These are phyloP conservation scores for Tuberolachnus salignus DNA, from an alignment of 2,888 invertebrate genomes.

Conservation along the genomic window DNA sequence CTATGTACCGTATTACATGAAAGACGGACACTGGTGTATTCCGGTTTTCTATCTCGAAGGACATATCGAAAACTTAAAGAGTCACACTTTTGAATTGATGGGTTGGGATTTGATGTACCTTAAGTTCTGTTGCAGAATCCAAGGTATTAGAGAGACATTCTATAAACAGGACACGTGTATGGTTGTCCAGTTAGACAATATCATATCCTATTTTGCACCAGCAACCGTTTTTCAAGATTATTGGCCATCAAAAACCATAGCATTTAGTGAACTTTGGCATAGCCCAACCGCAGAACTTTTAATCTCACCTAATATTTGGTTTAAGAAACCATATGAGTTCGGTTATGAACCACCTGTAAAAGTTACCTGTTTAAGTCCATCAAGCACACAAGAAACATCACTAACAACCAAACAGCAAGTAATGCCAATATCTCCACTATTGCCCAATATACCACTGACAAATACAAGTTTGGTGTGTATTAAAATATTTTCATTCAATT, in stretches of 20 bases:
- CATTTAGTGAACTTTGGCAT: too few species aligned
- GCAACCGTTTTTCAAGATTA: conserved; percentile 90
- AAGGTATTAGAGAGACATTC: conserved; percentile 87
- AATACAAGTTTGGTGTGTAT: too few species aligned
- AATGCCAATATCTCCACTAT: too few species aligned
- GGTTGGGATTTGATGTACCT: conserved; percentile 92
- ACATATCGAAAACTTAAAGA: conserved; percentile 86
- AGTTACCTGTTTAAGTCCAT: too few species aligned
- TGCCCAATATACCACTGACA: too few species aligned
- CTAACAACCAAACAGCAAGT: too few species aligned
- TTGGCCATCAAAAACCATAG: conserved; percentile 78
- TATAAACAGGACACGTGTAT: conserved; percentile 90
- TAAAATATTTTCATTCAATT: too few species aligned
- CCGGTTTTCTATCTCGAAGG: conserved; percentile 90
- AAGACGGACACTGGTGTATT: conserved; percentile 83
- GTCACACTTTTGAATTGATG: conserved; percentile 83
- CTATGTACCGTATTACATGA: conserved; percentile 88
- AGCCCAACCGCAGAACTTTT: too few species aligned
- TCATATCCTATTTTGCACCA: conserved; percentile 87
- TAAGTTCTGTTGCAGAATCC: conserved; percentile 93
- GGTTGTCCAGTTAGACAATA: conserved; percentile 87
- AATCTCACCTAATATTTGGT: too few species aligned
- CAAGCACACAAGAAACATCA: too few species aligned
- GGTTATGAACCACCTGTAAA: too few species aligned
- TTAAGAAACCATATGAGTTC: too few species aligned